Evolutionary conservation across 2,797 vertebrate species (phyloP), one percentile per base, ranked within the genome.

Genomic region (Eremophila alpestris): DNA sequence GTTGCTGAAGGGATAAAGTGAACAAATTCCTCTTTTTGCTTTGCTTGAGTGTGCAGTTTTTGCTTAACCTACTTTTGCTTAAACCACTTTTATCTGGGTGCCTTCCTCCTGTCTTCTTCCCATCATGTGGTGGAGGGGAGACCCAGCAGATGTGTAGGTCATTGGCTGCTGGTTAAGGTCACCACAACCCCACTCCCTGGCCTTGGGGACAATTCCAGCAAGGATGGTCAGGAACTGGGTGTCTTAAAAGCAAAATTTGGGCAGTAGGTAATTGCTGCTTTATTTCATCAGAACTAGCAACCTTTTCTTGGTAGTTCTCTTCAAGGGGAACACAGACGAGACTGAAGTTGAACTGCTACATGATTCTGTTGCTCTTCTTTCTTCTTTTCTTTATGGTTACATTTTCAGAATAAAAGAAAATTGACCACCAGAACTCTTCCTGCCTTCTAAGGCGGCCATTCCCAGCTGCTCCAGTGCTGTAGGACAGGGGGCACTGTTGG

Each of bases 101-200:
- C 19, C 51, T 74, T 81, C 17, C 16, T 84, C 38, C 34, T 52
- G 6, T 13, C 29, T 65, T 63, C 52, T 82, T 23, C 30, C 54
- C 16, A 7, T 51, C 24, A 30, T 0, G 1, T 0, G 2, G 58
- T 52, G 82, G 29, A 79, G 12, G 7, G 10, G 11, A 77, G 16
- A 56, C 32, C 0, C 6, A 79, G 36, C 13, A 63, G 20, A 38
- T 27, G 13, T 29, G 23, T 10, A 24, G 32, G 32, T 52, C 32
- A 43, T n/a, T 27, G 62, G 62, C 43, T 75, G 26, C 75, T 88
- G 43, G 26, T 22, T 41, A 40, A 21, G 14, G 23, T 45, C 32
- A 69, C 23, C 52, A 62, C 16, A 52, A 10, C 8, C 22, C 16
- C 18, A 18, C 8, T 59, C n/a, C 21, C 19, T 34, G 24, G 6